phyloP scores from a whole-genome alignment of 1,140 invertebrate genomes.

The Diorhabda sublineata region DNA sequence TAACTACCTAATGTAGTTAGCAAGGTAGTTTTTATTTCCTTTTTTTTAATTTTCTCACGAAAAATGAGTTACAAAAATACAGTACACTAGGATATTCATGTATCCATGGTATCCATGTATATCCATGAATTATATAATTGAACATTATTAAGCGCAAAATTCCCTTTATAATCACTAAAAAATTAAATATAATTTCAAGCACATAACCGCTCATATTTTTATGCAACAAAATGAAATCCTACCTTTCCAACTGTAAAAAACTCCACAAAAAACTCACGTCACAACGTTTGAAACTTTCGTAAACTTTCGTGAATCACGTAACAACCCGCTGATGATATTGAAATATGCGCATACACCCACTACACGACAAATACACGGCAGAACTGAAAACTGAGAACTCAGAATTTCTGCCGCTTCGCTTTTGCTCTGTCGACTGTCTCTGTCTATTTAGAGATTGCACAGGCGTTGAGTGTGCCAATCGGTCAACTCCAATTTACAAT shows the following conservation, averaged over 20 bases:
- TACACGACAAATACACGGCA: neutral
- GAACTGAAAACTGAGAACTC: neutral
- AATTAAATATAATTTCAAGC: too few species aligned
- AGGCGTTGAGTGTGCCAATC: slow-evolving; percentile 1
- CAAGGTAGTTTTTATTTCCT: too few species aligned
- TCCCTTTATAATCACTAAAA: too few species aligned
- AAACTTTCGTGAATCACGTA: neutral
- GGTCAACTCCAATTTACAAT: neutral
- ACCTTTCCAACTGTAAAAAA: neutral
- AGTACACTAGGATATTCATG: too few species aligned
- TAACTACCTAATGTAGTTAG: too few species aligned
- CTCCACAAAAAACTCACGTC: neutral
- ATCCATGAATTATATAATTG: too few species aligned
- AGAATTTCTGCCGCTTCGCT: neutral
- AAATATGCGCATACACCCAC: neutral
- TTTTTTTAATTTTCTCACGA: too few species aligned
- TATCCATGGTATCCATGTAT: too few species aligned
- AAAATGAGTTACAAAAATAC: too few species aligned
- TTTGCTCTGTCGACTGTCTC: neutral
- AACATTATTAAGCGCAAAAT: too few species aligned
- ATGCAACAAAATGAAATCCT: neutral
- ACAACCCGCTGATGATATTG: neutral
- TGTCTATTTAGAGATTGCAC: neutral
- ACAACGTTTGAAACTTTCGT: neutral
- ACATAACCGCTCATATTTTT: too few species aligned